Base-by-base conservation (phyloP, 2,797 vertebrate species). In the Smutsia gigantea region DNA sequence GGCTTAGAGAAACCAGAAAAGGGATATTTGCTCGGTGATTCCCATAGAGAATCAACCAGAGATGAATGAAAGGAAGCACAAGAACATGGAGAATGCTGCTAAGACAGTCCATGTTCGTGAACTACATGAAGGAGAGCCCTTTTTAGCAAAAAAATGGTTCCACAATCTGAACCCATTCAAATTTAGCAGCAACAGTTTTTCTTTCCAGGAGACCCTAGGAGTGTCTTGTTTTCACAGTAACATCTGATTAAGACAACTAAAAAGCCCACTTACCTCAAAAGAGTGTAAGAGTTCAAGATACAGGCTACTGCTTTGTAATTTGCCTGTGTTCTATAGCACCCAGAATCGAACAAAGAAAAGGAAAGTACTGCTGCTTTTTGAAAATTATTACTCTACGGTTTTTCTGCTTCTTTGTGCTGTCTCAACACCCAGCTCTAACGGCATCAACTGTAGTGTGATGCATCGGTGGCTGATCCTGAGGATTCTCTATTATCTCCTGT, bases 401-500 rank as follows among this genome's bases (percentile, higher is more conserved):
- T 74, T 88, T 96, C 89, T 93, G 81, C 81, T 96, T 88, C 59
- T 61, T 68, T 86, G 94, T 64, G 92, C 97, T 81, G n/a, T 87
- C 96, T 95, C 96, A 89, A 95, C 83, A 97, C 97, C 90, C 1
- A 90, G 82, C 97, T 97, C 61, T 97, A 97, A 97, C 37, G 71
- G 95, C 96, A 93, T 27, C 37, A 39, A 61, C 72, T 46, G 88
- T 87, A 96, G 94, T 75, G 61, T 57, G 74, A 98, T 86, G 90
- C 96, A 96, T 84, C 77, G 68, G 71, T 90, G 78, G 96, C 97
- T 98, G 98, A 99, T 98, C 98, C 98, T 39, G 89, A 97, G 97
- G 94, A 98, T 96, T 98, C 98, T 98, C 98, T 98, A 98, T 99
- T 99, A 99, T 99, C 98, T 98, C 98, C 94, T 82, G 72, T 83